phyloP scores from a whole-genome alignment of 2,113 vertebrate species.

The Protomyctophum bolini region DNA sequence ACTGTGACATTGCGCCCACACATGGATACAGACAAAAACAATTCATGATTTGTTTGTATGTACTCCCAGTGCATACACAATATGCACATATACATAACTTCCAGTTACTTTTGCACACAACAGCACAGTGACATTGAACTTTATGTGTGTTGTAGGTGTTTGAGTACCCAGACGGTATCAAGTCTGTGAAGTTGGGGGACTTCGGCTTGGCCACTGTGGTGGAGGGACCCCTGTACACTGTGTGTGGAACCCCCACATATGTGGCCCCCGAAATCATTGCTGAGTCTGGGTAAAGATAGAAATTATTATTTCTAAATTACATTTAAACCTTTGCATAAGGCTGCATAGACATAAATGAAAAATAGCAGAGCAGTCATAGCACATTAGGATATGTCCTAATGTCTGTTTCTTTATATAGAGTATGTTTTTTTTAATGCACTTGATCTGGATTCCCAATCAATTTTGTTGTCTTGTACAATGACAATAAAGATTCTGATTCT shows the following conservation, averaged over 20 bases:
- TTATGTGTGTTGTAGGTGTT: conserved; percentile 82
- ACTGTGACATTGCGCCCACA: not conserved
- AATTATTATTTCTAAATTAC: not conserved
- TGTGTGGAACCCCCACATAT: conserved; percentile 96
- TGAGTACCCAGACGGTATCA: conserved; percentile 89
- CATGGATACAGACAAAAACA: not conserved
- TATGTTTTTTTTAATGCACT: no score
- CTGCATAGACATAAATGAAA: not conserved
- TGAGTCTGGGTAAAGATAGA: conserved; percentile 86
- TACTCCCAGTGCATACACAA: no score
- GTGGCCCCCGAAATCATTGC: conserved; percentile 98
- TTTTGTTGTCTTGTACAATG: no score
- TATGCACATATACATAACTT: no score
- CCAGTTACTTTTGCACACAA: not conserved
- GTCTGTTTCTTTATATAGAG: no score
- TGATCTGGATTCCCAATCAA: no score
- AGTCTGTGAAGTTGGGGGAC: conserved; percentile 95
- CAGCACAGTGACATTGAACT: not conserved
- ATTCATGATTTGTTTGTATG: no score
- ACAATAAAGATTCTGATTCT: no score
- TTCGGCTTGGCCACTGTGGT: conserved; percentile 95
- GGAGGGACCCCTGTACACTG: conserved; percentile 92
- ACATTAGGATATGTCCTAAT: no score
- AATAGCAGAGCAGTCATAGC: no score
- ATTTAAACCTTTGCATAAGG: no score